Evolutionary conservation across 2,888 invertebrate species (phyloP).

Genomic region (Hypena proboscidalis): DNA sequence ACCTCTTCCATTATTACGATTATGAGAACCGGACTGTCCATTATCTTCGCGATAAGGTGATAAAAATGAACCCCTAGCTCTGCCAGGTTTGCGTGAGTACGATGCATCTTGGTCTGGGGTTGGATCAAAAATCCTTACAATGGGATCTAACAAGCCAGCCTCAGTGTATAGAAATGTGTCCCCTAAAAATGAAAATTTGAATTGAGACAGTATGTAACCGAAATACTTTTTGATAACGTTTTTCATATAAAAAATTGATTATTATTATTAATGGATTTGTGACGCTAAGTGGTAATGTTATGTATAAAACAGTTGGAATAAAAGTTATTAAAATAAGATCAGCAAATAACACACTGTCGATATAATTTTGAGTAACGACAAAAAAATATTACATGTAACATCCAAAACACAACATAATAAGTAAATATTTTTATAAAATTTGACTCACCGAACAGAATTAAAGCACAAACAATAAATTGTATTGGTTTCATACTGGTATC

Average conservation of each 20-base stretch:
- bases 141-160: constrained; percentile 17
- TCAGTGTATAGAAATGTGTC: constrained; percentile 1
- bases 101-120: not conserved
- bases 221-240: no score
- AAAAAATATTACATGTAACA: no score
- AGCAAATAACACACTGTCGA: not conserved
- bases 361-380: no score
- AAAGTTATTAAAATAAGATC: not conserved
- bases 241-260: no score
- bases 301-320: no score
- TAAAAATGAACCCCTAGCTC: not conserved
- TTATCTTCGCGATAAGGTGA: constrained; percentile 6
- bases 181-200: constrained; percentile 14
- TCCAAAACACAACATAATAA: no score
- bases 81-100: not conserved
- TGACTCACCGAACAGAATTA: constrained; percentile 28
- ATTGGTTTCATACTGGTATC: constrained; percentile 17
- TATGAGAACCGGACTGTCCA: not conserved
- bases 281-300: no score
- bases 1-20: not conserved
- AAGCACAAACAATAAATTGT: constrained; percentile 6
- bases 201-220: no score
- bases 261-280: no score
- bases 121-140: constrained; percentile 15
- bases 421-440: not conserved